phyloP scores from a whole-genome alignment of 2,888 invertebrate genomes.

The Steinernema hermaphroditum region DNA sequence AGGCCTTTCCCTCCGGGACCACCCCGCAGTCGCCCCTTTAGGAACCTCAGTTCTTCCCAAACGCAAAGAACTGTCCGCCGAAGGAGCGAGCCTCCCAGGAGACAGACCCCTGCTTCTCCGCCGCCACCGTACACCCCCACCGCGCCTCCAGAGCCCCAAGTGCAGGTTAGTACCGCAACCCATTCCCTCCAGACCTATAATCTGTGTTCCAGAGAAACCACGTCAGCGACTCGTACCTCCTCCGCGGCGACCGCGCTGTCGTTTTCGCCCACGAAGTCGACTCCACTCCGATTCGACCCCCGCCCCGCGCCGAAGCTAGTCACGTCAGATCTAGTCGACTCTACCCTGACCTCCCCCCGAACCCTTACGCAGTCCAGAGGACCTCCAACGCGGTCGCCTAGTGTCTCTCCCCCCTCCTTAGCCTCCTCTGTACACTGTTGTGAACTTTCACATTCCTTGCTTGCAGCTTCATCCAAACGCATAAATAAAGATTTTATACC shows the following conservation, averaged over 20 bases:
- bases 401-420: neutral
- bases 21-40: no score
- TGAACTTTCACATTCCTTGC: conserved; percentile 13
- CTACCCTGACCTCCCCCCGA: conserved; percentile 32
- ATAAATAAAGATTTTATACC: conserved; percentile 22
- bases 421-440: conserved; percentile 6
- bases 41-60: conserved; percentile 42
- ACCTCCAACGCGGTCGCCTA: neutral
- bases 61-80: conserved; percentile 31
- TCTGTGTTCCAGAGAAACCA: conserved; percentile 26
- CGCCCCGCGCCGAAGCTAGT: neutral
- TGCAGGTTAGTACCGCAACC: conserved; percentile 18
- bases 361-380: conserved; percentile 32
- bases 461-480: neutral
- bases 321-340: conserved; percentile 26
- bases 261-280: neutral
- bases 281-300: neutral
- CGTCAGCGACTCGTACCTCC: conserved; percentile 36
- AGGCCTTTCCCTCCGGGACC: conserved; percentile 30
- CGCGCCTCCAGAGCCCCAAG: conserved; percentile 6
- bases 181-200: neutral
- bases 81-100: conserved; percentile 27
- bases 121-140: conserved; percentile 42
- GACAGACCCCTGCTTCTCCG: conserved; percentile 36
- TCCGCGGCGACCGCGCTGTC: neutral